A percentile compares a stretch with the other conserved stretches of the same genome.
Evolutionary conservation across 2,113 vertebrate genomes (phyloP).

Genomic region (Copsychus sechellarum): DNA sequence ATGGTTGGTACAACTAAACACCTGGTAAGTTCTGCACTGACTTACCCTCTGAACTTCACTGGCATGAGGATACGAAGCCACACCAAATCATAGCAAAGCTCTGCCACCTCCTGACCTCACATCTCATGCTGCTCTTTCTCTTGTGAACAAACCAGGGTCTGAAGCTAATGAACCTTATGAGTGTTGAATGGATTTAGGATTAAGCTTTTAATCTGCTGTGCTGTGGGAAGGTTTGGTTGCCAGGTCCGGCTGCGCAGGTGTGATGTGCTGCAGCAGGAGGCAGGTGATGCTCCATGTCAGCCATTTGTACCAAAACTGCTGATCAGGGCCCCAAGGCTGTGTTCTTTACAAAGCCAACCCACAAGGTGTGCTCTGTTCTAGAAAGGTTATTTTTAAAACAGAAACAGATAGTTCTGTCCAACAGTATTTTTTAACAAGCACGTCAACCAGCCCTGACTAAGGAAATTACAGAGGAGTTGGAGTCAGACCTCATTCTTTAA

Average conservation of each 20-base stretch:
- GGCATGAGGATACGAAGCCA: accelerated
- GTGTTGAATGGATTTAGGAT: not conserved
- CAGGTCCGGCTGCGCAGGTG: accelerated
- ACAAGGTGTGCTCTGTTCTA: not conserved
- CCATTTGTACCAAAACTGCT: not conserved
- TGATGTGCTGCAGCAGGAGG: not conserved
- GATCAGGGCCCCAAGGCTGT: accelerated
- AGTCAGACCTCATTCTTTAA: not conserved
- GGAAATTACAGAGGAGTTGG: not conserved
- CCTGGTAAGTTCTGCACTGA: accelerated
- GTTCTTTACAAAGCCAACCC: not conserved
- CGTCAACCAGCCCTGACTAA: not conserved
- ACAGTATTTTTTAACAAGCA: not conserved
- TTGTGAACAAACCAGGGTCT: not conserved
- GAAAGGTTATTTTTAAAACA: not conserved
- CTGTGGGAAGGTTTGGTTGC: not conserved
- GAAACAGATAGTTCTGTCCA: not conserved
- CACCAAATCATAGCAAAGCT: not conserved
- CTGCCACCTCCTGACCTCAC: not conserved
- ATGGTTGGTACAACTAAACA: not conserved
- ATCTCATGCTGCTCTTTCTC: not conserved
- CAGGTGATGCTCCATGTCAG: not conserved
- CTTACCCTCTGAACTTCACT: not conserved
- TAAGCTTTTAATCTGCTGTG: not conserved
- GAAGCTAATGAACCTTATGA: not conserved